phyloP scores from a whole-genome alignment of 2,888 invertebrate species.

The Spisula solida region DNA sequence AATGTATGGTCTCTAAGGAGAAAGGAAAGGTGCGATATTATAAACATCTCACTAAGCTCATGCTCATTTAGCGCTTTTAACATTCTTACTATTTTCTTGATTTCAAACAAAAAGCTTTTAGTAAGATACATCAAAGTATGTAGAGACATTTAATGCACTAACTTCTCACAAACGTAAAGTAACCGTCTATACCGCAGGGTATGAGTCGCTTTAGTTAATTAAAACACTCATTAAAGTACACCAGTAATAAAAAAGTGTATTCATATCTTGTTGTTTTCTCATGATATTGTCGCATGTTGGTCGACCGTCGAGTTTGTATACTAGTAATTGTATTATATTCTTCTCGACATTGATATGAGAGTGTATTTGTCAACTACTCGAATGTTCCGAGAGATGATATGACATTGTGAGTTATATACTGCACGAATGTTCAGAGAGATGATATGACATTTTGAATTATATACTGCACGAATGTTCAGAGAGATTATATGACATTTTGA shows the following conservation, averaged over 20 bases:
- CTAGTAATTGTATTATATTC: no score
- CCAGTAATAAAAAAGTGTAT: background rate
- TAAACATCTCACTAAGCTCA: constrained; percentile 21
- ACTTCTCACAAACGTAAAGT: background rate
- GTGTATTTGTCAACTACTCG: no score
- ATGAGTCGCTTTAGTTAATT: constrained; percentile 23
- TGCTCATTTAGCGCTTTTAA: background rate
- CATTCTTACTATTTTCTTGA: background rate
- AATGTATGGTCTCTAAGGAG: background rate
- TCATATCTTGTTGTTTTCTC: background rate
- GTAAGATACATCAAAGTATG: constrained; percentile 32
- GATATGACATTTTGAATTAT: no score
- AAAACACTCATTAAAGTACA: background rate
- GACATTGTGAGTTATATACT: no score
- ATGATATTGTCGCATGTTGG: no score
- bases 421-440: no score
- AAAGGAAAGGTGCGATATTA: background rate
- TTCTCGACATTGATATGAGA: no score
- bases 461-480: no score
- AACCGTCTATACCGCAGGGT: constrained; percentile 7
- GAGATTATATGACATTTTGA: no score
- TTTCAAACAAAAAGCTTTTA: constrained; percentile 34
- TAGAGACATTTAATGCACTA: constrained; percentile 32
- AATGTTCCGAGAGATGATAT: no score
- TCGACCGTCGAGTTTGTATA: no score